Base-by-base conservation (phyloP, 2,888 invertebrate species). In the Ophion ventricosus region DNA sequence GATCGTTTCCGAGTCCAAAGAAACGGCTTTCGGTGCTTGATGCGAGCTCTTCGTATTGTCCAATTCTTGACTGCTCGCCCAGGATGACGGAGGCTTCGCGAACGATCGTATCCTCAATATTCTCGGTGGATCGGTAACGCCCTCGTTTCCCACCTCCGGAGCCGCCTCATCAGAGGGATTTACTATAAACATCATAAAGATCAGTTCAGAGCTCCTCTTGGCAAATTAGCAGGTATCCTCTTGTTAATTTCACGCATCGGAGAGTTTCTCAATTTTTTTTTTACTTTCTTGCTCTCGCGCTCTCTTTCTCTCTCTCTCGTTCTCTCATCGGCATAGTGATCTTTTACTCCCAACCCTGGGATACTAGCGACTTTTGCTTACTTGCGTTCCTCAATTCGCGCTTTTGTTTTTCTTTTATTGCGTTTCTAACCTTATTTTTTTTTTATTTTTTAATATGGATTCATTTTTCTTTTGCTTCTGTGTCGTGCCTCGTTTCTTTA, bases 21-120 rank as follows among this genome's bases (percentile, higher is more conserved):
- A 49, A 2, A 49, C 49, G 17, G 49, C 49, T 49, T 14, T 4
- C 17, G 49, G 3, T 10, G 57, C 57, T 23, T 10, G 23, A 7
- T 57, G 5, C 10, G 11, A 10, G 57, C 10, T 57, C 10, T 57
- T 11, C 20, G 11, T 57, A 29, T 57, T 11, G n/a, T 11, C 35
- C 40, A 80, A 84, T 40, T 88, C 88, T 66, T 86, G 88, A 72
- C 74, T 86, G 66, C 90, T 90, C 23, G 90, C 82, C 92, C 91
- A 92, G 0, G 89, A 90, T 1, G 86, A 88, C 0, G 91, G 91
- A 26, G 89, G 89, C 80, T 92, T 93, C 1, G 92, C 92, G 82
- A 93, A 92, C 11, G 91, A 90, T 49, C 91, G 86, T 29, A 92
- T 88, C 78, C 92, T 89, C 66, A 92, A 67, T 4, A 88, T 17